phyloP scores from a whole-genome alignment of 1,140 invertebrate genomes.

The Drosophila albomicans region DNA sequence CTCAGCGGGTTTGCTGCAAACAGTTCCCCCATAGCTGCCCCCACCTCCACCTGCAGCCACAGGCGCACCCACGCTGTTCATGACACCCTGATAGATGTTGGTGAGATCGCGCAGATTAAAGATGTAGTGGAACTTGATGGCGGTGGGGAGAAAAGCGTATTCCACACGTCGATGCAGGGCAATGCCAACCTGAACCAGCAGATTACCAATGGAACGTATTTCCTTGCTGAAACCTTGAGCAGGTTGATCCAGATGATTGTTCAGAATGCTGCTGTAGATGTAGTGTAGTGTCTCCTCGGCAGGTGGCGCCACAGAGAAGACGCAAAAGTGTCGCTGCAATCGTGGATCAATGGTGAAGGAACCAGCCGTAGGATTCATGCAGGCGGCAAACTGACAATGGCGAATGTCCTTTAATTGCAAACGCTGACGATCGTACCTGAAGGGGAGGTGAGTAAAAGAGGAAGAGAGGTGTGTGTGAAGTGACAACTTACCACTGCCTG shows the following conservation, averaged over 20 bases:
- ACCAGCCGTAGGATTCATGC: slow-evolving; percentile 98
- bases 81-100: slow-evolving; percentile 91
- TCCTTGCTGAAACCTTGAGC: slow-evolving; percentile 88
- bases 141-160: slow-evolving; percentile 94
- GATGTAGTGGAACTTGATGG: slow-evolving; percentile 97
- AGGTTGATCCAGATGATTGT: slow-evolving; percentile 90
- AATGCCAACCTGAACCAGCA: slow-evolving; percentile 91
- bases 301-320: slow-evolving; percentile 95
- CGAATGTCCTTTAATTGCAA: slow-evolving; percentile 96
- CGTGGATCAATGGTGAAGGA: slow-evolving; percentile 97
- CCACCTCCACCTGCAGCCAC: slow-evolving; percentile 33
- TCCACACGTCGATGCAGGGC: slow-evolving; percentile 91
- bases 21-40: slow-evolving; percentile 81
- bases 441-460: neutral
- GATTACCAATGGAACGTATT: slow-evolving; percentile 87
- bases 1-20: slow-evolving; percentile 88
- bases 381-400: slow-evolving; percentile 96
- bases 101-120: slow-evolving; percentile 97
- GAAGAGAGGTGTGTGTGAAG: neutral
- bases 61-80: slow-evolving; percentile 84
- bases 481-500: slow-evolving; percentile 89
- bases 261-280: slow-evolving; percentile 94
- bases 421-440: slow-evolving; percentile 91
- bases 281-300: slow-evolving; percentile 90
- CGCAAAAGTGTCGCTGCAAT: slow-evolving; percentile 96